Percentiles rank a stretch among this genome's conserved stretches.
Conservation (phyloP, 2,888 invertebrate species). For the Drepanosiphum platanoidis region DNA sequence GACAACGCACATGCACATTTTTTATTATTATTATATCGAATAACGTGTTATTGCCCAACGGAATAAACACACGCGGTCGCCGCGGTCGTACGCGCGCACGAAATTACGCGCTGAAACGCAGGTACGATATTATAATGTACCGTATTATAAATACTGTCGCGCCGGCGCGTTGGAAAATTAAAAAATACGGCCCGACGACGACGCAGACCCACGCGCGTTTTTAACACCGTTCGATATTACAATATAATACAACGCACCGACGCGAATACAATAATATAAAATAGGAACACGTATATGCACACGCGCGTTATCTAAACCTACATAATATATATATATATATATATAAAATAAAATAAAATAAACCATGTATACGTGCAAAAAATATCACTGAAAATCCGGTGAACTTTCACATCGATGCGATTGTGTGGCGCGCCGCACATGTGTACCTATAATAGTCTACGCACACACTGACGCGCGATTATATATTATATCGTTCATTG, state of each 20-base stretch:
- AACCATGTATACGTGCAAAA: constrained; percentile 5
- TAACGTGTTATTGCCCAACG: neutral
- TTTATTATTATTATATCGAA: neutral
- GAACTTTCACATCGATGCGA: constrained; percentile 50
- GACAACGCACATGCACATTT: neutral
- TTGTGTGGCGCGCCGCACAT: neutral
- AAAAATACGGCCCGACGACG: neutral
- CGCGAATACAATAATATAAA: too few species aligned
- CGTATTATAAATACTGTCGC: neutral
- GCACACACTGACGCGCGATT: neutral
- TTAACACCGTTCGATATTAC: neutral
- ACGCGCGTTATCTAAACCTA: too few species aligned
- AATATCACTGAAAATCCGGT: constrained; percentile 41
- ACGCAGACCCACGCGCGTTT: neutral
- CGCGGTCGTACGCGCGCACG: neutral
- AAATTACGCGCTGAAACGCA: too few species aligned
- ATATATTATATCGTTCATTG: neutral
- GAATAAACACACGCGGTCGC: neutral
- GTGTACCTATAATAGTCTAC: neutral
- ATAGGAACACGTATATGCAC: too few species aligned
- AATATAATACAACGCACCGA: too few species aligned
- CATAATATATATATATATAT: neutral
- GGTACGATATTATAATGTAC: too few species aligned
- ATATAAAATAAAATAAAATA: neutral
- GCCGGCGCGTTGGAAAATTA: neutral